phyloP scores from a whole-genome alignment of 2,113 vertebrate genomes.

The Plectropomus leopardus region DNA sequence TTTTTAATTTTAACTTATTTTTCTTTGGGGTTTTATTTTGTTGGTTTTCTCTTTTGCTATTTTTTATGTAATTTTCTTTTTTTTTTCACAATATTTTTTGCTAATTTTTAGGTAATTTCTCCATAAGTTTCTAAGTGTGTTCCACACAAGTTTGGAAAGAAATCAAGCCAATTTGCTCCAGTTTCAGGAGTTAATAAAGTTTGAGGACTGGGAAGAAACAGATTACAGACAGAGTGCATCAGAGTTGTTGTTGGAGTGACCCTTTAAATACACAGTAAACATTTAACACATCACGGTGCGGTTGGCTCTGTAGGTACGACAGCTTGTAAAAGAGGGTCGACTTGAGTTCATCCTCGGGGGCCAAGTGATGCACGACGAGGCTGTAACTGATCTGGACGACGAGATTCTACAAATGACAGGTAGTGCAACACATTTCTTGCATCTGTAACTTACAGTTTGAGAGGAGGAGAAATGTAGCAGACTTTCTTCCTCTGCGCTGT shows the following conservation, averaged over 20 bases:
- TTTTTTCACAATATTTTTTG: too few relatives aligned
- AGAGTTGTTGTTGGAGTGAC: not conserved
- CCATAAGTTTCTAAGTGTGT: too few relatives aligned
- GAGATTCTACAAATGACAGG: slow-evolving; percentile 93
- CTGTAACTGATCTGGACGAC: slow-evolving; percentile 92
- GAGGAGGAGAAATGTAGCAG: fast-evolving
- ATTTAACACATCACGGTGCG: not conserved
- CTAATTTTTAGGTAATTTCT: too few relatives aligned
- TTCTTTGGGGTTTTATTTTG: too few relatives aligned
- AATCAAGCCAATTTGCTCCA: too few relatives aligned
- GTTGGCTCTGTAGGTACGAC: slow-evolving; percentile 81
- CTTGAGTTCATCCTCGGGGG: slow-evolving; percentile 94
- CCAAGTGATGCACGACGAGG: slow-evolving; percentile 96
- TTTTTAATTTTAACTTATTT: too few relatives aligned
- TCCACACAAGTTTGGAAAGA: too few relatives aligned
- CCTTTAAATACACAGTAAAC: not conserved
- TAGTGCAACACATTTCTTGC: slow-evolving; percentile 40
- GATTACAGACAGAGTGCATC: too few relatives aligned
- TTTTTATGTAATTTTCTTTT: too few relatives aligned
- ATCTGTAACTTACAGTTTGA: not conserved
- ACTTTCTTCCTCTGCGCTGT: not conserved
- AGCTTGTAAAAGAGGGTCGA: slow-evolving; percentile 88
- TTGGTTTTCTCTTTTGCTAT: too few relatives aligned
- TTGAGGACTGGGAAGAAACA: too few relatives aligned
- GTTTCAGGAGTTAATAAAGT: too few relatives aligned